Conservation (phyloP, 1,140 invertebrate genomes). For the Drosophila sechellia region DNA sequence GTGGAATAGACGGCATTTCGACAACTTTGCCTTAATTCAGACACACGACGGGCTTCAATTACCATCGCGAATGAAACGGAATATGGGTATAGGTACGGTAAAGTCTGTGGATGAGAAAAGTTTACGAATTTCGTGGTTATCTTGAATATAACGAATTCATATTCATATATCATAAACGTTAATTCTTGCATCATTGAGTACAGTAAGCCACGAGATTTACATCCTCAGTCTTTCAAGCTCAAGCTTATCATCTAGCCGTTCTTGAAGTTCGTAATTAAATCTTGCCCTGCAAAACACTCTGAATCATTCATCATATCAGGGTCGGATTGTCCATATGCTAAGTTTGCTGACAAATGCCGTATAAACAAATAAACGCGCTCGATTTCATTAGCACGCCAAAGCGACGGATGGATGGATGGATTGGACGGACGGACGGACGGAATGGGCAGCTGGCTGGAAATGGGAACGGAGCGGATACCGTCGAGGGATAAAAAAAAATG, state of each 20-base stretch:
- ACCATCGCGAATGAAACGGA: slow-evolving; percentile 24
- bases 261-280: slow-evolving; percentile 16
- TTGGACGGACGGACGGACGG: slow-evolving; percentile 17
- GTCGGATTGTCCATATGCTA: slow-evolving; percentile 39
- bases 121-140: neutral
- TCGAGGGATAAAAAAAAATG: slow-evolving; percentile 19
- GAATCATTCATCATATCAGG: slow-evolving; percentile 26
- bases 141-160: too few relatives aligned
- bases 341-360: slow-evolving; percentile 69
- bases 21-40: slow-evolving; percentile 65
- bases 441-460: slow-evolving; percentile 52
- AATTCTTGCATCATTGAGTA: too few relatives aligned
- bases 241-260: neutral
- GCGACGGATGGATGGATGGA: slow-evolving; percentile 14
- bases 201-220: neutral
- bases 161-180: too few relatives aligned
- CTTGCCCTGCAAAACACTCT: neutral
- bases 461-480: slow-evolving; percentile 30
- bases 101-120: neutral
- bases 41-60: slow-evolving; percentile 73
- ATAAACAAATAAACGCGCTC: slow-evolving; percentile 78
- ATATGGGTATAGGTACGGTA: slow-evolving; percentile 12
- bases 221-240: neutral
- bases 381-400: slow-evolving; percentile 75
- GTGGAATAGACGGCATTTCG: slow-evolving; percentile 21